phyloP scores from a whole-genome alignment of 2,797 vertebrate species.

The Eutrigla gurnardus region DNA sequence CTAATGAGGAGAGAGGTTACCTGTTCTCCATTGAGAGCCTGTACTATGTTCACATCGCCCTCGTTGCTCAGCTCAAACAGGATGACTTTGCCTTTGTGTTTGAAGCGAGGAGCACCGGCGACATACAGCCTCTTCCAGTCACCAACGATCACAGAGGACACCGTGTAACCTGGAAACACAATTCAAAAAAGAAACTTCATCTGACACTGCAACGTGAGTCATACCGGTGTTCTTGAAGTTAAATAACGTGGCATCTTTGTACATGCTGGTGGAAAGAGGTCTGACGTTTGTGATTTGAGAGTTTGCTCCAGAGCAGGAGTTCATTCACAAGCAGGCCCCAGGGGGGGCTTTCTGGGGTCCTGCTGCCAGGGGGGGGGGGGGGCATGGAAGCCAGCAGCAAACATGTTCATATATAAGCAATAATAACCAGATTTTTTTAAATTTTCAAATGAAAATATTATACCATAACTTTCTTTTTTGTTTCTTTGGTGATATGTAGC shows the following conservation, averaged over 20 bases:
- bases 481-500: not conserved
- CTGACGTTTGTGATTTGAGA: conserved; percentile 7
- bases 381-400: not conserved
- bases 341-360: not conserved
- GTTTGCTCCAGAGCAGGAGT: conserved; percentile 10
- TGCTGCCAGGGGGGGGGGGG: not conserved
- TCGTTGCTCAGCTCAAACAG: conserved; percentile 88
- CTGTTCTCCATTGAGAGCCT: conserved; percentile 94
- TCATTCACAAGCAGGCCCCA: not conserved
- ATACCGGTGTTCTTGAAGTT: not conserved
- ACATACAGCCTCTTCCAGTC: conserved; percentile 86
- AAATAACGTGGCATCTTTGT: not conserved
- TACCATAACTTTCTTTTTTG: not conserved
- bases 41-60: conserved; percentile 85
- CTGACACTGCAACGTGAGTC: conserved; percentile 7
- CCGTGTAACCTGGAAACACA: conserved; percentile 89
- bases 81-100: conserved; percentile 96
- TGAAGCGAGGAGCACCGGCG: conserved; percentile 94
- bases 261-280: not conserved
- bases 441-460: not conserved
- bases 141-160: conserved; percentile 89
- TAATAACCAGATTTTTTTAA: not conserved
- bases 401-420: not conserved
- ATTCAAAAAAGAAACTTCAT: conserved; percentile 6
- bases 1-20: conserved; percentile 64